Conservation (phyloP, 1,140 invertebrate species). For the Tribolium madens region DNA sequence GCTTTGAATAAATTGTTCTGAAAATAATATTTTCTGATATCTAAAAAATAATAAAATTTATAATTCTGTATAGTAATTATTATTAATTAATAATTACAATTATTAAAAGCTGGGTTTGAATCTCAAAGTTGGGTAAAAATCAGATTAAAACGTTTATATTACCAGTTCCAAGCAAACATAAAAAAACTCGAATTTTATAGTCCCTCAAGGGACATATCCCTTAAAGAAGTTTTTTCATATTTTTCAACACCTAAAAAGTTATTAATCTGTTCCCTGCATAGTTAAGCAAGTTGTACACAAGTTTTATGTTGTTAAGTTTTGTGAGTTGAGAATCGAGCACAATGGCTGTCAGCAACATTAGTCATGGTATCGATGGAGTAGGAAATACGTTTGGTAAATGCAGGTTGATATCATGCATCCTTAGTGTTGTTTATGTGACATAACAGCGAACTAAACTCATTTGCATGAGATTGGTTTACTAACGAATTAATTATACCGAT, state of each 20-base stretch:
- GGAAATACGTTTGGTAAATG: constrained; percentile 16
- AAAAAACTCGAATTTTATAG: constrained; percentile 7
- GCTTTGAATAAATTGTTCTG: no score
- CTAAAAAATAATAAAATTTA: no score
- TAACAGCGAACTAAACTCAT: constrained; percentile 39
- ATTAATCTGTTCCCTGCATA: constrained; percentile 6
- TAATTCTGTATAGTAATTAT: no score
- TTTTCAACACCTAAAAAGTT: constrained; percentile 21
- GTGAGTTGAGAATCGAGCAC: neutral
- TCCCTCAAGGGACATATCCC: neutral
- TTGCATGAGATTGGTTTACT: constrained; percentile 43
- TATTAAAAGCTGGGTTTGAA: neutral
- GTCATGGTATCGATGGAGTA: constrained; percentile 7
- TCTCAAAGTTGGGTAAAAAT: neutral
- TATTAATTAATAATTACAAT: no score
- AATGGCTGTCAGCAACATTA: constrained; percentile 29
- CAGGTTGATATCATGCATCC: constrained; percentile 12
- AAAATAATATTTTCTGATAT: no score
- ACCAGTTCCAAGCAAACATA: neutral
- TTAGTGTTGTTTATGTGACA: constrained; percentile 35
- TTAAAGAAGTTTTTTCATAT: constrained; percentile 16
- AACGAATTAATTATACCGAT: constrained; percentile 42
- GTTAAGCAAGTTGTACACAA: constrained; percentile 6
- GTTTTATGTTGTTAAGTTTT: constrained; percentile 4
- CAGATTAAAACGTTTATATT: neutral